phyloP scores from a whole-genome alignment of 2,113 vertebrate genomes.

The Seriola rivoliana region DNA sequence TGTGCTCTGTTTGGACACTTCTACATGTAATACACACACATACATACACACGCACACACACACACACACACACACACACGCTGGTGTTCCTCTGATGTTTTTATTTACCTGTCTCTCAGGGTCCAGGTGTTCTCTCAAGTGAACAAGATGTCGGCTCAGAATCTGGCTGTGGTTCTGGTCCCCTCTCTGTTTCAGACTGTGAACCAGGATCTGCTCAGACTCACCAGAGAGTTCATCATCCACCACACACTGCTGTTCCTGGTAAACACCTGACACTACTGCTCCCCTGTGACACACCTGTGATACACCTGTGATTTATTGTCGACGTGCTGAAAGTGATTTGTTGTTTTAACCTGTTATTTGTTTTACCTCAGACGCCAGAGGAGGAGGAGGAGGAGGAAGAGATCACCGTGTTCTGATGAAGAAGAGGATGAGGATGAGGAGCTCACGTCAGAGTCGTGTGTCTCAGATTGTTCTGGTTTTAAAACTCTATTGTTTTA shows the following conservation, averaged over 20 bases:
- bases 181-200: conserved; percentile 81
- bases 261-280: conserved; percentile 50
- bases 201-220: conserved; percentile 73
- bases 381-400: too few relatives aligned
- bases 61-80: not conserved
- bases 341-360: too few relatives aligned
- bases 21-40: conserved; percentile 71
- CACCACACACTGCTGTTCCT: conserved; percentile 80
- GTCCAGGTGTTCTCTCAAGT: conserved; percentile 82
- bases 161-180: conserved; percentile 83
- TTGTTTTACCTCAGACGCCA: too few relatives aligned
- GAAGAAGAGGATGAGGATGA: too few relatives aligned
- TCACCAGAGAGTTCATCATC: conserved; percentile 83
- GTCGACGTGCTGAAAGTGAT: too few relatives aligned
- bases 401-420: too few relatives aligned
- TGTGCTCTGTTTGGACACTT: conserved; percentile 81
- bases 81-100: too few relatives aligned
- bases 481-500: too few relatives aligned
- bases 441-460: too few relatives aligned
- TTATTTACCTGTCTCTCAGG: conserved; percentile 54
- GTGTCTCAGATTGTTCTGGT: too few relatives aligned
- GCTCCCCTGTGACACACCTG: not conserved
- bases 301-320: not conserved
- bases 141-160: conserved; percentile 84
- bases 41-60: not conserved